Conservation (phyloP, 2,113 vertebrate genomes). For the Odocoileus hemionus region DNA sequence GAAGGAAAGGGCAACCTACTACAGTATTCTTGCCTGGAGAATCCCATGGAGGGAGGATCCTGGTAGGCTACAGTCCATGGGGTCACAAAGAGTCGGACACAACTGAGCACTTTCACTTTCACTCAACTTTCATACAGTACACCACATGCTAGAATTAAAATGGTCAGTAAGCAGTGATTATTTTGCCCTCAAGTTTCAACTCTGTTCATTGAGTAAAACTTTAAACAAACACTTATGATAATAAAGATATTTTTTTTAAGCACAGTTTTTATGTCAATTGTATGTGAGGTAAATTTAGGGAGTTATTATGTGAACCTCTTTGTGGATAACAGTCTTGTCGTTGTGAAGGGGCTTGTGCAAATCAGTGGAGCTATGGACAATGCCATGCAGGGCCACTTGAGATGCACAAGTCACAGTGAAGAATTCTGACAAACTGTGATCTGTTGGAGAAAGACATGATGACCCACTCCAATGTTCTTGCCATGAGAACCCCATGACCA, state of each 20-base stretch:
- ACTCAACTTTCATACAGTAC: background rate
- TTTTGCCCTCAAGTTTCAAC: background rate
- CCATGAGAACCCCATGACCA: background rate
- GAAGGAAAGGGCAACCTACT: no score
- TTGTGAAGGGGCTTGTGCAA: background rate
- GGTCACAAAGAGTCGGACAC: no score
- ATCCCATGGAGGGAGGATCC: no score
- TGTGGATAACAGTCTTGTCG: background rate
- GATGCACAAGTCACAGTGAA: background rate
- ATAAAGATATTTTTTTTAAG: background rate
- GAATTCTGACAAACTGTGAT: background rate
- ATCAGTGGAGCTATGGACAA: background rate
- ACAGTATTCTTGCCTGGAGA: no score
- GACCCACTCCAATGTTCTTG: background rate
- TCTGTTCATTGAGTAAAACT: background rate
- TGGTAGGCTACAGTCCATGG: no score
- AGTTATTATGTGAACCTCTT: background rate
- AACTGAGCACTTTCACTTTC: background rate
- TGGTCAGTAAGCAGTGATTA: background rate
- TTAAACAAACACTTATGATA: background rate
- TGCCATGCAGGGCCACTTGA: background rate
- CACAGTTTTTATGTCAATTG: background rate
- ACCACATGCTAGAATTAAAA: background rate
- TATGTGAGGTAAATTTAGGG: background rate
- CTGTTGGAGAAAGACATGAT: rapidly evolving